Evolutionary conservation across 2,113 vertebrate genomes (phyloP).

Genomic region (Micronisus gabar): DNA sequence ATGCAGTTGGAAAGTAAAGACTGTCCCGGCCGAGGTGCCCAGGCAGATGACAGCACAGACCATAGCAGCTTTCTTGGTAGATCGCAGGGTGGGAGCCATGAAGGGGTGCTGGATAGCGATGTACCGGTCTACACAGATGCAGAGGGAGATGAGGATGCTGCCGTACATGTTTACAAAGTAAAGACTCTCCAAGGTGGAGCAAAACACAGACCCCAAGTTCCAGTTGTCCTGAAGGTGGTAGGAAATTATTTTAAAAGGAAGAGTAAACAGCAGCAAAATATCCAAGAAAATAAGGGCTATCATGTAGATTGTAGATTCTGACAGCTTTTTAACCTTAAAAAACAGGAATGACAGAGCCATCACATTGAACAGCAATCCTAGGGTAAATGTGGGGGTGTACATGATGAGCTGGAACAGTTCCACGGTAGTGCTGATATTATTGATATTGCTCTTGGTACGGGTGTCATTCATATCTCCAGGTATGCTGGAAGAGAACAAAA

Average conservation of each 20-base stretch:
- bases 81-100: slow-evolving; percentile 22
- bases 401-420: slow-evolving; percentile 62
- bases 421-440: background rate
- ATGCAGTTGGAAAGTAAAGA: slow-evolving; percentile 38
- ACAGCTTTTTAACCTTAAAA: slow-evolving; percentile 62
- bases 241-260: slow-evolving; percentile 76
- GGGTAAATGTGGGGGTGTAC: slow-evolving; percentile 59
- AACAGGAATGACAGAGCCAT: slow-evolving; percentile 68
- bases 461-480: background rate
- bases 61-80: slow-evolving; percentile 55
- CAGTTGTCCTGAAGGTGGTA: slow-evolving; percentile 6
- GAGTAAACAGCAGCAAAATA: slow-evolving; percentile 71
- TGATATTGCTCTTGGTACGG: background rate
- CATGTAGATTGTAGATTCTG: slow-evolving; percentile 70
- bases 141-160: slow-evolving; percentile 73
- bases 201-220: slow-evolving; percentile 61
- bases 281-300: slow-evolving; percentile 71
- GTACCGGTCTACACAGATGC: slow-evolving; percentile 72
- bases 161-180: slow-evolving; percentile 78
- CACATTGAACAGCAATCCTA: slow-evolving; percentile 70
- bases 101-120: slow-evolving; percentile 63
- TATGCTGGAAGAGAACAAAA: background rate
- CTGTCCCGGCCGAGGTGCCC: background rate
- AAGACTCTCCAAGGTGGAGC: slow-evolving; percentile 72
- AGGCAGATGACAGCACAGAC: slow-evolving; percentile 62